These are phyloP conservation scores for Drosophila watanabei DNA, from an alignment of 1,140 invertebrate species.

Conservation along the genomic window DNA sequence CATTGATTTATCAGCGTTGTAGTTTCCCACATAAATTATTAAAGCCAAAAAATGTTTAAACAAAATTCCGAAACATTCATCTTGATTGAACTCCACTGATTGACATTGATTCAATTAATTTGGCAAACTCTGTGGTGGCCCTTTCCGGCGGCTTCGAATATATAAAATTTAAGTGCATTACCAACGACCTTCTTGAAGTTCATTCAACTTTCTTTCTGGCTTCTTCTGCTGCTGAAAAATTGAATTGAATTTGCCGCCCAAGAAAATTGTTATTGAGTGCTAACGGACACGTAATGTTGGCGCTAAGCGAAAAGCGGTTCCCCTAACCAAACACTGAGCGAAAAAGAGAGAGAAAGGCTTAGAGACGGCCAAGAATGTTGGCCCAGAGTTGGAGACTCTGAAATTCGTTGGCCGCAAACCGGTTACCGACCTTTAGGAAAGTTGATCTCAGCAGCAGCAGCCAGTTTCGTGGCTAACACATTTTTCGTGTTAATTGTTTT, in stretches of 20 bases:
- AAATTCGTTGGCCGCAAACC: constrained; percentile 58
- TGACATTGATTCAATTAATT: constrained; percentile 61
- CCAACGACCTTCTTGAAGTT: constrained; percentile 65
- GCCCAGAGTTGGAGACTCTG: constrained; percentile 35
- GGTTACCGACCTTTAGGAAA: constrained; percentile 82
- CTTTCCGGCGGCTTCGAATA: background rate
- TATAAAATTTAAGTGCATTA: constrained; percentile 49
- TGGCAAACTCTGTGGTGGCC: constrained; percentile 31
- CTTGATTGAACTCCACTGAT: constrained; percentile 50
- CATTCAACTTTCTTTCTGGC: constrained; percentile 59
- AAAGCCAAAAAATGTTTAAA: background rate
- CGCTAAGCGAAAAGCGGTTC: constrained; percentile 67
- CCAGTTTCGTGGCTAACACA: constrained; percentile 35
- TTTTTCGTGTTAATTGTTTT: constrained; percentile 75
- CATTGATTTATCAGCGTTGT: background rate
- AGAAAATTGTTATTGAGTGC: constrained; percentile 57
- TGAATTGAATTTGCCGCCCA: constrained; percentile 60
- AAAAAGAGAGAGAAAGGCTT: constrained; percentile 30
- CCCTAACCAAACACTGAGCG: constrained; percentile 17
- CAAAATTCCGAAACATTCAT: constrained; percentile 46
- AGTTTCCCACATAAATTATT: constrained; percentile 43
- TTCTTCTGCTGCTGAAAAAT: constrained; percentile 49
- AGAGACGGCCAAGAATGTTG: constrained; percentile 50
- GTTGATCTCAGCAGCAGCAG: constrained; percentile 50
- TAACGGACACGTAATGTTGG: constrained; percentile 72